Percentiles rank a stretch among this genome's conserved stretches.
These are phyloP conservation scores for Anguilla anguilla DNA, from an alignment of 2,797 vertebrate genomes.

Conservation along the genomic window DNA sequence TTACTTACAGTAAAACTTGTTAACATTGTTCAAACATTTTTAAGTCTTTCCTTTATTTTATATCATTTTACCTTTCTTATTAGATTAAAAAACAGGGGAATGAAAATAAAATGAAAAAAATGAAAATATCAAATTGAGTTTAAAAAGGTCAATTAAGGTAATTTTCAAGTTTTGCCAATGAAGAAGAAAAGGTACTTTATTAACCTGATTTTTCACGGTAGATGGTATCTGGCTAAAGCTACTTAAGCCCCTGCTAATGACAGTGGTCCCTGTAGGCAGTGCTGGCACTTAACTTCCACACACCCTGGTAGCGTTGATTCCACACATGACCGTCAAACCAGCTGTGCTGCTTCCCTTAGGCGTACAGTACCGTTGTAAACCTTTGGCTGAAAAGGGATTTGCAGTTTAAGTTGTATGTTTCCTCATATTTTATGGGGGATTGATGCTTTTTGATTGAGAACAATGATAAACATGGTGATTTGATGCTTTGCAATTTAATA, in stretches of 20 bases:
- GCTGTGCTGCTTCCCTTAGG: neutral
- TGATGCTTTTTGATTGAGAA: neutral
- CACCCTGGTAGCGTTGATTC: neutral
- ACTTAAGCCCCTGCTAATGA: neutral
- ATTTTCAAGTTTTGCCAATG: neutral
- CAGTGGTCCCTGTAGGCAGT: neutral
- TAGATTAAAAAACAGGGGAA: too few relatives aligned
- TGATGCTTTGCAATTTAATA: too few relatives aligned
- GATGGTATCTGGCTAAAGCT: neutral
- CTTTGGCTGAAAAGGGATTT: neutral
- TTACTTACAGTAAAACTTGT: neutral
- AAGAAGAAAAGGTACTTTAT: too few relatives aligned
- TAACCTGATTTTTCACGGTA: neutral
- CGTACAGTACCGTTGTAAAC: neutral
- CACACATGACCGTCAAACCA: neutral
- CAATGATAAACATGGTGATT: neutral
- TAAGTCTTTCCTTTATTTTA: neutral
- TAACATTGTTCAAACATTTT: neutral
- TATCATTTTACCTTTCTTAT: neutral
- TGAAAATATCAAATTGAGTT: neutral
- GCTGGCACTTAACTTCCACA: neutral
- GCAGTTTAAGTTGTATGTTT: neutral
- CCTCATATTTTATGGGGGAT: neutral
- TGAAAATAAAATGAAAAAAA: too few relatives aligned
- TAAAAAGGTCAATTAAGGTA: neutral